Percentiles rank a stretch among this genome's conserved stretches.
These are phyloP conservation scores for Chiridota heheva DNA, from an alignment of 35 echinoderm and acorn worm species.

Conservation along the genomic window DNA sequence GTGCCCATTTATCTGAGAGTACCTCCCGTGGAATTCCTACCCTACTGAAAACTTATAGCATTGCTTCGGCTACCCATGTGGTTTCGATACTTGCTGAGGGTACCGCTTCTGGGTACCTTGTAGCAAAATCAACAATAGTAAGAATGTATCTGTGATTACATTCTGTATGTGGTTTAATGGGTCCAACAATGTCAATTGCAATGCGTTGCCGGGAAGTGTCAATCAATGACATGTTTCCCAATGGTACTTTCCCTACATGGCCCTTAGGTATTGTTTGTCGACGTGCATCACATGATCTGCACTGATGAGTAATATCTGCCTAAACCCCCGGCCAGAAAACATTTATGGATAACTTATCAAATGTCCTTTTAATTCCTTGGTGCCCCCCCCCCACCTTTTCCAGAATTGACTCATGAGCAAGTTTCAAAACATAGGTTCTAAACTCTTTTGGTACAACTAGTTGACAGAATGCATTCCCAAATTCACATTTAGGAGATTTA, in stretches of 20 bases:
- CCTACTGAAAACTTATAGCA: conserved; percentile 19
- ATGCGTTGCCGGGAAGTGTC: background rate
- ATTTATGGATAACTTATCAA: conserved; percentile 6
- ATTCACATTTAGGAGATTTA: background rate
- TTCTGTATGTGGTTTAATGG: background rate
- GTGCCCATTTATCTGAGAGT: conserved; percentile 3
- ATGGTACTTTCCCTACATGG: background rate
- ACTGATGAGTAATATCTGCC: conserved; percentile 15
- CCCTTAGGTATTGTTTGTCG: conserved; percentile 4
- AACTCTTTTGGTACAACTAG: conserved; percentile 4
- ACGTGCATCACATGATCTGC: conserved; percentile 12
- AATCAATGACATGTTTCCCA: conserved; percentile 12
- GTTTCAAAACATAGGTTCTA: conserved; percentile 10
- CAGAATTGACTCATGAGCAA: conserved; percentile 21
- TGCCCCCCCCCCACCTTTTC: no score
- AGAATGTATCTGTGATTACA: conserved; percentile 36
- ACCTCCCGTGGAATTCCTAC: conserved; percentile 21
- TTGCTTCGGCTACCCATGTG: background rate
- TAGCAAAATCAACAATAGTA: conserved; percentile 18
- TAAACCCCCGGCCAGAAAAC: conserved; percentile 24
- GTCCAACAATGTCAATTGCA: conserved; percentile 16
- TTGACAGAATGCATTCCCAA: conserved; percentile 3
- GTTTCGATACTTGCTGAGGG: conserved; percentile 10
- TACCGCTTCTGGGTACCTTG: conserved; percentile 13
- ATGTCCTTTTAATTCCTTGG: conserved; percentile 16